These are phyloP conservation scores for Oligia strigilis DNA, from an alignment of 2,888 invertebrate species.

Conservation along the genomic window DNA sequence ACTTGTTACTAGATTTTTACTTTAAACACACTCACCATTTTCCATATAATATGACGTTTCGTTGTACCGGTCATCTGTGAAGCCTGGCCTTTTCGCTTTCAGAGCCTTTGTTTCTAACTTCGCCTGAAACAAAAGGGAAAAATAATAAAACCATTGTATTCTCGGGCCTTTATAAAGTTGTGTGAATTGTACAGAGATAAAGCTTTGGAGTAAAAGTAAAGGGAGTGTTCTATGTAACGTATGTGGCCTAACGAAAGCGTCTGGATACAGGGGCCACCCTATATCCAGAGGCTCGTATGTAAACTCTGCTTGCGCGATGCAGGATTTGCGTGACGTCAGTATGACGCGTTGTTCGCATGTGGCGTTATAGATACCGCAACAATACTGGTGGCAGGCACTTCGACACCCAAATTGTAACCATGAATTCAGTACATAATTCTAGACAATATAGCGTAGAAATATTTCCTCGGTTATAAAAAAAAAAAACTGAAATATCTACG, in stretches of 20 bases:
- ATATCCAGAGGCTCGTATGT: too few species aligned
- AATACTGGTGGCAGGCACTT: not conserved
- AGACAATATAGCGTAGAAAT: not conserved
- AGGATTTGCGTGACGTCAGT: too few species aligned
- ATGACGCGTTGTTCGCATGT: too few species aligned
- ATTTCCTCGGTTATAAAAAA: too few species aligned
- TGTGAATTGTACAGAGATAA: conserved; percentile 53
- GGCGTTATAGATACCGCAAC: too few species aligned
- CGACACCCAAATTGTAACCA: not conserved
- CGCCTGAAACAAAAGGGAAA: conserved; percentile 92
- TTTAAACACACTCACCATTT: conserved; percentile 93
- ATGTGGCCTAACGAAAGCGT: not conserved
- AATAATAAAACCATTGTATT: conserved; percentile 61
- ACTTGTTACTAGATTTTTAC: not conserved
- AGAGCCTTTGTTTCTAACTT: conserved; percentile 97
- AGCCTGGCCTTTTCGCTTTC: conserved; percentile 97
- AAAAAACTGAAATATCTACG: too few species aligned
- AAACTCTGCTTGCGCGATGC: too few species aligned
- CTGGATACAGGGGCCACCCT: not conserved
- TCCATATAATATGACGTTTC: conserved; percentile 98
- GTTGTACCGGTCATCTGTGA: conserved; percentile 97
- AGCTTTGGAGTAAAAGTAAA: conserved; percentile 30
- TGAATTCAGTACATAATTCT: not conserved
- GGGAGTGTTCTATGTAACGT: conserved; percentile 4
- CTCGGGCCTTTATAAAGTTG: conserved; percentile 55